phyloP scores from a whole-genome alignment of 2,113 vertebrate genomes.

The Rousettus leschenaultii region DNA sequence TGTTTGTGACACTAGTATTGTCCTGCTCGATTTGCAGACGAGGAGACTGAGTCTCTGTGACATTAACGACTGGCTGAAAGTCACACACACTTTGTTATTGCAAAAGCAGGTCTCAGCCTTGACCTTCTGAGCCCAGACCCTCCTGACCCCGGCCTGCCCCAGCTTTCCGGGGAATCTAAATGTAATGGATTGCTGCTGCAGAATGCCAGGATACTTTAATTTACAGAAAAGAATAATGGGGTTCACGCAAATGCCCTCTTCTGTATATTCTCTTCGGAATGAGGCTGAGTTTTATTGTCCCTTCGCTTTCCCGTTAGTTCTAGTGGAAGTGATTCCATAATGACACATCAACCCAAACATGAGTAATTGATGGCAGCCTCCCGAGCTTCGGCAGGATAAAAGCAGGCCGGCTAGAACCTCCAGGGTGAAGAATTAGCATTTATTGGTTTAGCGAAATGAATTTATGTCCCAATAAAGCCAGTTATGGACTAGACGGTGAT shows the following conservation, averaged over 20 bases:
- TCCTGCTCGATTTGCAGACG: neutral
- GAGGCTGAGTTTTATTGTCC: slow-evolving; percentile 74
- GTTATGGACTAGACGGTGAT: slow-evolving; percentile 77
- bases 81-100: neutral
- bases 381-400: slow-evolving; percentile 77
- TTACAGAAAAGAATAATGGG: slow-evolving; percentile 70
- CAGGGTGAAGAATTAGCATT: slow-evolving; percentile 80
- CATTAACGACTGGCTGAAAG: slow-evolving; percentile 24
- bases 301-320: slow-evolving; percentile 76
- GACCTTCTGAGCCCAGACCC: neutral
- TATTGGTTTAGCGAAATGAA: slow-evolving; percentile 81
- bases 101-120: slow-evolving; percentile 3
- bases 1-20: neutral
- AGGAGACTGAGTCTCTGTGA: slow-evolving; percentile 24
- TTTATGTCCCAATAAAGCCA: slow-evolving; percentile 77
- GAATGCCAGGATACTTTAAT: slow-evolving; percentile 69
- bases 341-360: slow-evolving; percentile 79
- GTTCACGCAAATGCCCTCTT: slow-evolving; percentile 62
- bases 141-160: neutral
- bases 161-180: slow-evolving; percentile 60
- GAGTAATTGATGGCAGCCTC: slow-evolving; percentile 76
- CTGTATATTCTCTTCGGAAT: slow-evolving; percentile 67
- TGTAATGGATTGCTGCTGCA: slow-evolving; percentile 65
- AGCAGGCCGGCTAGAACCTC: slow-evolving; percentile 76
- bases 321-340: slow-evolving; percentile 76